Base-by-base conservation (phyloP, 1,140 invertebrate species). In the Gonatopus flavifemur region DNA sequence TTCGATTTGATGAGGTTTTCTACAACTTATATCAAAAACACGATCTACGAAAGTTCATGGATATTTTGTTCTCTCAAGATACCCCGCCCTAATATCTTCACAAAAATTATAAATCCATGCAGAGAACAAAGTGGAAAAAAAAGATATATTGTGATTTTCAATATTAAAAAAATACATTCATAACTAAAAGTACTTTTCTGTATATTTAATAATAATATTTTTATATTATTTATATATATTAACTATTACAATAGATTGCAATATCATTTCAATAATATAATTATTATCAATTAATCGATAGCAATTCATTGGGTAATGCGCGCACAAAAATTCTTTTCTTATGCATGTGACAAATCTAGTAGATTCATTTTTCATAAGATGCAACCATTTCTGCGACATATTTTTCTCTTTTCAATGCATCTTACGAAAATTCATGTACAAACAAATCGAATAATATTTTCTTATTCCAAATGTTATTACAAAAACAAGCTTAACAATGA, bases 221-320 rank as follows among this genome's bases (percentile, higher is more conserved):
- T 38, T 43, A 47, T 49, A 31, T 54, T 56, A 56, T 52, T n/a
- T n/a, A n/a, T n/a, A n/a, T n/a, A n/a, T n/a, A 52, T 52, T 40
- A 41, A 47, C 44, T 47, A 52, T 55, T 48, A 59, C 45, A 59
- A 53, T 49, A 59, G 43, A 53, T 43, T 63, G 63, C 49, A 59
- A 54, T 61, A 61, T 52, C 52, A 59, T 58, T 63, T 54, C 50
- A 54, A 61, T 61, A 57, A 46, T 61, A 64, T 60, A 65, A 54
- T 62, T 52, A 53, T 66, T 63, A 66, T 55, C 52, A 33, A 41
- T 58, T 49, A 59, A 31, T n/a, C 36, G 13, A 45, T 24, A 15
- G 35, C 18, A 36, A 32, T 22, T 49, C 48, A 38, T n/a, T 13
- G 18, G 13, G 44, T 44, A 36, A 52, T 42, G 30, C 32, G 41